Evolutionary conservation across 1,140 invertebrate species (phyloP).

Genomic region (Oryctes rhinoceros): DNA sequence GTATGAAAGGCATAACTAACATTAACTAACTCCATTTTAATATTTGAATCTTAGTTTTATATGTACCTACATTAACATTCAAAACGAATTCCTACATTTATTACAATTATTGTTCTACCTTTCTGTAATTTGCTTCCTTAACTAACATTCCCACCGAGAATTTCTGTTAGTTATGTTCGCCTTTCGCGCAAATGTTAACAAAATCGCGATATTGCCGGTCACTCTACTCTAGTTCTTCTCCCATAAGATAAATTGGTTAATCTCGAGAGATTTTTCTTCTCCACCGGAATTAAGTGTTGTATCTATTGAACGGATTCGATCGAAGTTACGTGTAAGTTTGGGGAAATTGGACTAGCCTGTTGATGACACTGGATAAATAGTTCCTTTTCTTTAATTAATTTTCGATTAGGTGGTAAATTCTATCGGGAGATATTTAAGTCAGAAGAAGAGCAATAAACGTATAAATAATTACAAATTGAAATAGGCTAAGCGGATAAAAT

Average conservation of each 20-base stretch:
- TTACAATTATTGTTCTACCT: neutral
- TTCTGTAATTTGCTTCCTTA: neutral
- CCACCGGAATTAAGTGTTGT: conserved; percentile 31
- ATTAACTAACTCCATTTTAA: too few relatives aligned
- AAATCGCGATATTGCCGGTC: neutral
- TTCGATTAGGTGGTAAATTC: neutral
- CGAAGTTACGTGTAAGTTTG: conserved; percentile 15
- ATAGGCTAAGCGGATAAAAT: too few relatives aligned
- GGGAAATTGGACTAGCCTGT: conserved; percentile 25
- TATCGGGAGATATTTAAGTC: neutral
- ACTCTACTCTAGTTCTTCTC: neutral
- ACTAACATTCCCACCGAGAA: neutral
- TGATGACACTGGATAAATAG: conserved; percentile 8
- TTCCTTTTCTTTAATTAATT: conserved; percentile 21
- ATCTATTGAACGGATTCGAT: conserved; percentile 23
- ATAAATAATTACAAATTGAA: too few relatives aligned
- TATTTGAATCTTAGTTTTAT: neutral
- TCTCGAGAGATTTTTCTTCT: conserved; percentile 30
- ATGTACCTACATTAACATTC: conserved; percentile 11
- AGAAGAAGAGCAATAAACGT: neutral
- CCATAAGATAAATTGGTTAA: conserved; percentile 29
- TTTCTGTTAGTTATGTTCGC: neutral
- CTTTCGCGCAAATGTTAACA: neutral
- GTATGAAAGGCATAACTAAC: too few relatives aligned
- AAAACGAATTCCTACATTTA: neutral